Base-by-base conservation (phyloP, 1,140 invertebrate species). In the Babylonia areolata region DNA sequence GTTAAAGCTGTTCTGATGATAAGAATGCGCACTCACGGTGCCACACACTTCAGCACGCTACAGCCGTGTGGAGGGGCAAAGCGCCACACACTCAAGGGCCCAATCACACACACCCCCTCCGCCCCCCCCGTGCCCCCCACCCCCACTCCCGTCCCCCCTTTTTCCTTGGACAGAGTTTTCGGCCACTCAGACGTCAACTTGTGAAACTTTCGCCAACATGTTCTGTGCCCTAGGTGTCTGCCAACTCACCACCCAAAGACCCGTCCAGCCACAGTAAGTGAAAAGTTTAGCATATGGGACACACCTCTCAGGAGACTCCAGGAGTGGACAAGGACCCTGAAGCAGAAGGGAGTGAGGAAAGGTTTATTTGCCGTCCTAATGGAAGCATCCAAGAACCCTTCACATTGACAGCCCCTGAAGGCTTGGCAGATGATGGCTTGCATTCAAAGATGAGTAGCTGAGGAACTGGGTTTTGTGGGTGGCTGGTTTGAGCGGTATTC, bases 271-370 rank as follows among this genome's bases (percentile, higher is more conserved):
- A 12, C 81, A 23, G 69, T 39, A 64, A 83, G 69, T n/a, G n/a
- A n/a, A n/a, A 71, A 69, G 58, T 37, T 71, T 83, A 39, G 54
- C 69, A 83, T 20, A 33, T 83, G n/a, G 69, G 17, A 39, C 1
- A 37, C 33, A 17, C 71, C 58, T n/a, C 39, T 58, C 58, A 28
- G 33, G 75, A 40, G 71, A 6, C 37, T 28, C 15, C 33, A 40
- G 17, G 28, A 28, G 3, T 28, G 33, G 35, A 80, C 9, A 33
- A 58, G 78, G 15, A 54, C 78, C 78, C 3, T 81, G 46, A n/a
- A n/a, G n/a, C n/a, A n/a, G 2, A 17, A 15, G 42, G 42, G 42
- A 15, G 42, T 5, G 46, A 17, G 46, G 46, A 51, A 51, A 51
- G 17, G 46, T 51, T 51, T 51, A 51, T 51, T 51, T 51, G 46